Conservation (phyloP, 2,113 vertebrate species). For the Atlantisia rogersi region DNA sequence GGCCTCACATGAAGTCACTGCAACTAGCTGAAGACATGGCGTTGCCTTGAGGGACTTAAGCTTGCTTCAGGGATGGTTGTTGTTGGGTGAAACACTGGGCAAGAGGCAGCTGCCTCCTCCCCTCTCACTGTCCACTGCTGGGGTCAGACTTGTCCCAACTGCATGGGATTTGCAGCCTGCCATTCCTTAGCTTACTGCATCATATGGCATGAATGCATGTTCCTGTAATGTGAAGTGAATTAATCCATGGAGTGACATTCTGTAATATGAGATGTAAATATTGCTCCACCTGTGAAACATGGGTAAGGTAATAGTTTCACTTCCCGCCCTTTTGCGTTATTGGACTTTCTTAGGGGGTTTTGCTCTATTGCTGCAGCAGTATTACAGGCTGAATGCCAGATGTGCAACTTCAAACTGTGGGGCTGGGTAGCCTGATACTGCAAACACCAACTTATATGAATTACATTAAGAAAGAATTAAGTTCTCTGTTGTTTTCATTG, state of each 20-base stretch:
- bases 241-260: background rate
- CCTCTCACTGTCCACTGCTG: background rate
- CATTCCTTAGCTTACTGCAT: background rate
- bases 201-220: rapidly evolving
- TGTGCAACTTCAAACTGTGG: background rate
- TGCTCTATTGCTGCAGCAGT: background rate
- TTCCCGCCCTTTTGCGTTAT: background rate
- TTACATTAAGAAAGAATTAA: background rate
- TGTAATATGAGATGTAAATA: background rate
- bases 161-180: background rate
- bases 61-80: background rate
- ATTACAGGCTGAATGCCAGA: background rate
- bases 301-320: background rate
- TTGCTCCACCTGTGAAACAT: background rate
- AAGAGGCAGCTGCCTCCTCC: rapidly evolving
- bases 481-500: background rate
- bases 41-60: background rate
- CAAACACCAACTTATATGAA: background rate
- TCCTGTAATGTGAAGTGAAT: background rate
- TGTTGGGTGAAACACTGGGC: background rate
- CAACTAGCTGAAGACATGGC: rapidly evolving
- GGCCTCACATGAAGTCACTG: background rate
- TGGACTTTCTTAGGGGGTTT: background rate
- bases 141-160: background rate
- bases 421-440: background rate